A percentile compares a stretch with the other conserved stretches of the same genome.
These are phyloP conservation scores for Cheilosia soror DNA, from an alignment of 2,888 invertebrate species.

Conservation along the genomic window DNA sequence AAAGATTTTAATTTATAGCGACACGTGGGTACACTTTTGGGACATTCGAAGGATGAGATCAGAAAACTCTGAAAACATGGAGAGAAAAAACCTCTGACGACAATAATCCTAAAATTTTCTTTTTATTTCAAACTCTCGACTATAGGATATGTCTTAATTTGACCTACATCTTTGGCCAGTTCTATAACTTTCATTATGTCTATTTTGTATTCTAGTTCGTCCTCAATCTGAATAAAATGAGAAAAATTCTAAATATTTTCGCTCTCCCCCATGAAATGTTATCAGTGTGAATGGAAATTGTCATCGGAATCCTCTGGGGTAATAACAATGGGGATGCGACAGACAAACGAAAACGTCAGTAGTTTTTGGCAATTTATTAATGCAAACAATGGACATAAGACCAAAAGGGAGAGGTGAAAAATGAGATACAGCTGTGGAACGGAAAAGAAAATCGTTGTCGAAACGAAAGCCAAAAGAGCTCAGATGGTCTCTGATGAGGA, in stretches of 20 bases:
- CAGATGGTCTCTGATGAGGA: conserved; percentile 35
- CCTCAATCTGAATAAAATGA: conserved; percentile 9
- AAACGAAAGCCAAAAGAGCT: neutral
- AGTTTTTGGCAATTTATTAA: conserved; percentile 30
- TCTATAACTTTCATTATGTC: neutral
- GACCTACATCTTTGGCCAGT: conserved; percentile 19
- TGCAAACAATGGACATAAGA: conserved; percentile 21
- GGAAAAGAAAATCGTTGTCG: neutral
- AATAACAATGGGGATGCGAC: conserved; percentile 7
- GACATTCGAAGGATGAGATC: neutral
- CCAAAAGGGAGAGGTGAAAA: neutral
- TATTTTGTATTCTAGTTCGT: neutral
- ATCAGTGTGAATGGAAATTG: conserved; percentile 24
- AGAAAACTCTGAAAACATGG: neutral
- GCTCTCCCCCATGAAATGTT: neutral
- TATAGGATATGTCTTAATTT: conserved; percentile 2
- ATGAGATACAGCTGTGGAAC: neutral
- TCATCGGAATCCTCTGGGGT: conserved; percentile 10
- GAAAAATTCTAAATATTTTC: neutral
- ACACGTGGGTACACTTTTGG: neutral
- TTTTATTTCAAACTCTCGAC: neutral
- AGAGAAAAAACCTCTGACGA: neutral
- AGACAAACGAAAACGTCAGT: neutral
- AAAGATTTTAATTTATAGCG: conserved; percentile 27
- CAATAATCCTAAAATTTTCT: neutral